phyloP scores from a whole-genome alignment of 2,888 invertebrate species.

The Cataglyphis rosenhaueri region DNA sequence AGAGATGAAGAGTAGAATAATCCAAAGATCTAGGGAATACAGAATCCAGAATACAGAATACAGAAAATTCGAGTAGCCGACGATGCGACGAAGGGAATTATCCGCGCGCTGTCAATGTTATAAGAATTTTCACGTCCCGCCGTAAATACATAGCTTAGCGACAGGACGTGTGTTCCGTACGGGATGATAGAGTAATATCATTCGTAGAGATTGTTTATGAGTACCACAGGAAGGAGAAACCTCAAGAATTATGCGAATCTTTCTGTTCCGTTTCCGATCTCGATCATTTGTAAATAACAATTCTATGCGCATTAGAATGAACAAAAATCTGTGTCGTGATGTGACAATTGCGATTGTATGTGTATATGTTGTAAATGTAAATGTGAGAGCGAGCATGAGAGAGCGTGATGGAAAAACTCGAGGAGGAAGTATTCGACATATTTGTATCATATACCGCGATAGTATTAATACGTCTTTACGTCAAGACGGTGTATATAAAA shows the following conservation, averaged over 20 bases:
- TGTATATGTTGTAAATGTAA: background rate
- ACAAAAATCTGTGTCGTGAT: constrained; percentile 12
- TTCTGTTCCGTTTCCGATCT: background rate
- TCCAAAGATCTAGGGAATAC: background rate
- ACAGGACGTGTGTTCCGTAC: constrained; percentile 56
- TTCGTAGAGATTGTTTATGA: constrained; percentile 44
- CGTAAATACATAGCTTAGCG: constrained; percentile 36
- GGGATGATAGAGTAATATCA: constrained; percentile 65
- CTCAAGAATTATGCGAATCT: background rate
- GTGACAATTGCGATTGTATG: constrained; percentile 14
- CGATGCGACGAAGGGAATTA: background rate
- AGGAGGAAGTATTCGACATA: constrained; percentile 64
- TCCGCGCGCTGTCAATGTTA: constrained; percentile 20
- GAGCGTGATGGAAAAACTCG: background rate
- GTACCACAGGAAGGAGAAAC: background rate
- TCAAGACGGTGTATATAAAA: constrained; percentile 78
- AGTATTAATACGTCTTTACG: constrained; percentile 81
- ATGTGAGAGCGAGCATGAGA: constrained; percentile 6
- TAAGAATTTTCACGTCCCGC: constrained; percentile 1
- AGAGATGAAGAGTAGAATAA: background rate
- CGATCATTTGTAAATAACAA: constrained; percentile 59
- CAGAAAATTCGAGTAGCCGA: background rate
- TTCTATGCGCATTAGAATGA: constrained; percentile 27
- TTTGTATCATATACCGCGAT: constrained; percentile 84
- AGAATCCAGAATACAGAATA: background rate